Base-by-base conservation (phyloP, 92 coral and sea anemone species). In the Parazoanthus atlanticus region DNA sequence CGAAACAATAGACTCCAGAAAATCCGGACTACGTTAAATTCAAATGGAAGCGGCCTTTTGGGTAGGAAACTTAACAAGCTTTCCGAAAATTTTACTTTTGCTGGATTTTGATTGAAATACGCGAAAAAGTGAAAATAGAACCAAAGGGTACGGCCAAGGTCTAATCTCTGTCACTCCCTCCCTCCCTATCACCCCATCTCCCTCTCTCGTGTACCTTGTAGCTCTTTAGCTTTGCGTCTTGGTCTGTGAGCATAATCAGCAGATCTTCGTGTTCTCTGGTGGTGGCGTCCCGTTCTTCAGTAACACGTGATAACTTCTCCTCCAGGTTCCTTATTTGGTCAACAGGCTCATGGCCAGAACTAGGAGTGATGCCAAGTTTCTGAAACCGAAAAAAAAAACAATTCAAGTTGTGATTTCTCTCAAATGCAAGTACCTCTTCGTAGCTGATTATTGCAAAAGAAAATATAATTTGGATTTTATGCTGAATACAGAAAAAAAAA, bases 221-320 rank as follows among this genome's bases (percentile, higher is more conserved):
- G 28, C 85, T 90, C 41, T 41, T 81, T 17, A 94, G 79, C 80
- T 93, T 93, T 16, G 90, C 94, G 58, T 90, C 97, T 86, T 96
- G 99, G 32, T 97, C 99, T 80, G 94, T 82, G n/a, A 95, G 86
- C 95, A 97, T 93, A 56, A 95, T 93, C 66, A 97, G 85, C 64
- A 97, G 93, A 33, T 97, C 98, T 75, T 97, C 99, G 76, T 95
- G 98, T 81, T 95, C 99, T 66, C 88, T 88, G 15, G 86, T 89
- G 28, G 90, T 85, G 32, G 46, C 80, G 54, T 89, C 87, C 71
- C 94, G 96, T 69, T 96, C 98, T 38, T 89, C 90, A 12, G 65
- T 81, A 32, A 91, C 79, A 16, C 88, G 91, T 3, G 87, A 88
- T 85, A 94, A 47, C 76, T 84, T 92, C 46, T 88, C 91, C 73